A percentile compares a stretch with the other conserved stretches of the same genome.
phyloP scores from a whole-genome alignment of 2,113 vertebrate species.

The Mesoclemmys tuberculata region DNA sequence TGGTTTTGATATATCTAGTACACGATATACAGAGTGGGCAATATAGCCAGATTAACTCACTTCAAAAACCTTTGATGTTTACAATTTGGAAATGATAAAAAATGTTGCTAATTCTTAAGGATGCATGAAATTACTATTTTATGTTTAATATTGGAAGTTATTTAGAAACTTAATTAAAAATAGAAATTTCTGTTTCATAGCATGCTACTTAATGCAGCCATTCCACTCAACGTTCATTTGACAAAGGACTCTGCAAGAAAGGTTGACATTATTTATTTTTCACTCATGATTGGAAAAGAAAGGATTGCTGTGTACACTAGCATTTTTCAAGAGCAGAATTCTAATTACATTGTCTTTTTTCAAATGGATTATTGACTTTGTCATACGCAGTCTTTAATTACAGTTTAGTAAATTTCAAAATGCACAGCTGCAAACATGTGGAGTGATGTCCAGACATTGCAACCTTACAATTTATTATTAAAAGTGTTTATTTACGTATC shows the following conservation, averaged over 20 bases:
- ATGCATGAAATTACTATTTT: background rate
- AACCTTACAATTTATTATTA: conserved; percentile 38
- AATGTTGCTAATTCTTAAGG: background rate
- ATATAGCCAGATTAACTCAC: background rate
- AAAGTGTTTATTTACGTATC: conserved; percentile 20
- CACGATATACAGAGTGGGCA: background rate
- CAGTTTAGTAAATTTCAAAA: conserved; percentile 35
- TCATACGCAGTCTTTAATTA: conserved; percentile 44
- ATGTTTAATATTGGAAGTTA: background rate
- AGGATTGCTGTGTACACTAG: conserved; percentile 24
- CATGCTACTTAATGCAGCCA: accelerated
- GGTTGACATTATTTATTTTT: background rate
- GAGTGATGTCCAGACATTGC: conserved; percentile 30
- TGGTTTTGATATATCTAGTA: background rate
- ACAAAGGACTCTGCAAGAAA: background rate
- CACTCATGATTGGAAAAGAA: background rate
- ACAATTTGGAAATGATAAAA: background rate
- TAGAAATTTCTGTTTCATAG: background rate
- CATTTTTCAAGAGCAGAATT: conserved; percentile 50
- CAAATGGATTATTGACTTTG: conserved; percentile 48
- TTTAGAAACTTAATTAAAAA: background rate
- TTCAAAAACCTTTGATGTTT: background rate
- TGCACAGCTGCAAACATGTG: conserved; percentile 31
- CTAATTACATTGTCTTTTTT: conserved; percentile 46
- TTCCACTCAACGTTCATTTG: background rate